Evolutionary conservation across 2,888 invertebrate species (phyloP).

Genomic region (Seira musarum): DNA sequence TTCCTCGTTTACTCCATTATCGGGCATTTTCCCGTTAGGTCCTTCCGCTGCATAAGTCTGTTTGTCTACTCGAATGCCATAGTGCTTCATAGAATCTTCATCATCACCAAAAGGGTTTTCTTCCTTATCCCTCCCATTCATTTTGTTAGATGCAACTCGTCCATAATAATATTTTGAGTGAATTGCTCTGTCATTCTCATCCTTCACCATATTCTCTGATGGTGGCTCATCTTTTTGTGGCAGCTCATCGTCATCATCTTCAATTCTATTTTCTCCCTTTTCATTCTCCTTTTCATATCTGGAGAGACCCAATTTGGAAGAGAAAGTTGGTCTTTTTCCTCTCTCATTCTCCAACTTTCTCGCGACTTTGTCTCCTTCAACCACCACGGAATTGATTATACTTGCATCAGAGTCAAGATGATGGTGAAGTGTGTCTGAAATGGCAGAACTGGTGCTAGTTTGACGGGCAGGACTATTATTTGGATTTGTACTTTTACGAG

Average conservation of each 20-base stretch:
- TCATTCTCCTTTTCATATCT: slow-evolving; percentile 12
- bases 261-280: slow-evolving; percentile 20
- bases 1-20: slow-evolving; percentile 27
- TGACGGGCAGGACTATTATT: slow-evolving; percentile 22
- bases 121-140: slow-evolving; percentile 15
- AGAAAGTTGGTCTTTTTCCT: slow-evolving; percentile 29
- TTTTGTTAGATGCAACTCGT: slow-evolving; percentile 51
- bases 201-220: slow-evolving; percentile 24
- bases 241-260: slow-evolving; percentile 28
- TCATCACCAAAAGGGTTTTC: not conserved
- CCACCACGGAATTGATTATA: slow-evolving; percentile 4
- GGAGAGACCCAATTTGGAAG: slow-evolving; percentile 31
- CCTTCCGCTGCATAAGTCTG: slow-evolving; percentile 38
- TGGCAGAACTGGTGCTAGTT: slow-evolving; percentile 4
- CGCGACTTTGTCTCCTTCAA: slow-evolving; percentile 13
- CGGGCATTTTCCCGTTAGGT: not conserved
- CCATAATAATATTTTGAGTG: slow-evolving; percentile 49
- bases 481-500: slow-evolving; percentile 60
- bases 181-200: slow-evolving; percentile 32
- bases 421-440: not conserved
- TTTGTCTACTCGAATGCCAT: slow-evolving; percentile 53
- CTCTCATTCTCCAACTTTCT: slow-evolving; percentile 23
- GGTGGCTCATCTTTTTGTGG: slow-evolving; percentile 56
- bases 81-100: slow-evolving; percentile 26
- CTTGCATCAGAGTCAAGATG: slow-evolving; percentile 9